phyloP scores from a whole-genome alignment of 2,113 vertebrate species.

The Dendropsophus ebraccatus region DNA sequence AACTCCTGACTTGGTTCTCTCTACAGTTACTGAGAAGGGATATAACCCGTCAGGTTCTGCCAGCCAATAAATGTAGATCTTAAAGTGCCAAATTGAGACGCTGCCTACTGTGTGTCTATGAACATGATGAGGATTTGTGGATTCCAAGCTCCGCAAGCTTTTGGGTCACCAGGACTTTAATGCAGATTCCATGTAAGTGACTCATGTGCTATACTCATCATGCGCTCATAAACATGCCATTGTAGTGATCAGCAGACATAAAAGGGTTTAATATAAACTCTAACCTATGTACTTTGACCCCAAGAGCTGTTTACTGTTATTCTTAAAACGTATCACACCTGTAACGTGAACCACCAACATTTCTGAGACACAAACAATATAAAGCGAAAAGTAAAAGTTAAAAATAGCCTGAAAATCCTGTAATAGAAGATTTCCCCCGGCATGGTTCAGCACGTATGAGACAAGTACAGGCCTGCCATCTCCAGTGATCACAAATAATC shows the following conservation, averaged over 20 bases:
- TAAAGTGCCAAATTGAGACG: too few relatives aligned
- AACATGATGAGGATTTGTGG: neutral
- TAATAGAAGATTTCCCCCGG: neutral
- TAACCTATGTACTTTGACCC: neutral
- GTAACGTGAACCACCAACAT: neutral
- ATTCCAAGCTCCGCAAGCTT: too few relatives aligned
- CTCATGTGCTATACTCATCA: neutral
- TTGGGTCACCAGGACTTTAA: neutral
- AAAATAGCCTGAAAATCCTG: neutral
- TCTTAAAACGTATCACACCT: neutral
- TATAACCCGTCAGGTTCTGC: neutral
- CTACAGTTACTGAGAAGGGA: too few relatives aligned
- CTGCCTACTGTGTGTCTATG: neutral
- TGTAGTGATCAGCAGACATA: neutral
- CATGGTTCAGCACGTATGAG: neutral
- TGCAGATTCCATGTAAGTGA: neutral
- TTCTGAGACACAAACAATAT: too few relatives aligned
- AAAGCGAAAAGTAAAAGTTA: too few relatives aligned
- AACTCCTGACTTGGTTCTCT: too few relatives aligned
- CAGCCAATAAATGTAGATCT: neutral
- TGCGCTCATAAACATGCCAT: neutral
- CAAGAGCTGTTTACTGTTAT: neutral
- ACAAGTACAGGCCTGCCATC: neutral
- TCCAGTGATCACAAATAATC: neutral
- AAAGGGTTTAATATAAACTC: neutral